Conservation (phyloP, 2,888 invertebrate genomes). For the Iphiclides podalirius region DNA sequence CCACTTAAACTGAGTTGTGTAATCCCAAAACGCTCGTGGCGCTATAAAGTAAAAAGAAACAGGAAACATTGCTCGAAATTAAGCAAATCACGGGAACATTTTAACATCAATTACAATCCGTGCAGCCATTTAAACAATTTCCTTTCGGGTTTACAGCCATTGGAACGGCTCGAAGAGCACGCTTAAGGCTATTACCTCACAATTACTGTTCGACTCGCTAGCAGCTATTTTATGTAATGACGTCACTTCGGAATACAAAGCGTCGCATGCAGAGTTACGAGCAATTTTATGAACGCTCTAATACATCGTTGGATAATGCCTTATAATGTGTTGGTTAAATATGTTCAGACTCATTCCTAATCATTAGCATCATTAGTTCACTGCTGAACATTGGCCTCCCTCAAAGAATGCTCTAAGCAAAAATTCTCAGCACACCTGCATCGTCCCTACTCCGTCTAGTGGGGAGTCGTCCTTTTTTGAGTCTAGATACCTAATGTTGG, state of each 20-base stretch:
- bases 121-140: slow-evolving; percentile 22
- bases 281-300: background rate
- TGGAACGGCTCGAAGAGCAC: slow-evolving; percentile 11
- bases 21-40: background rate
- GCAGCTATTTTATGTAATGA: slow-evolving; percentile 23
- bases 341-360: too few relatives aligned
- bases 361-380: too few relatives aligned
- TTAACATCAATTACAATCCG: slow-evolving; percentile 15
- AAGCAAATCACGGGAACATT: slow-evolving; percentile 13
- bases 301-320: background rate
- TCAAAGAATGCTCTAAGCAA: too few relatives aligned
- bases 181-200: slow-evolving; percentile 19
- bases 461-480: too few relatives aligned
- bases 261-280: slow-evolving; percentile 20
- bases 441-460: too few relatives aligned
- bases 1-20: too few relatives aligned
- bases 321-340: too few relatives aligned
- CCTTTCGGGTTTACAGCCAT: slow-evolving; percentile 16
- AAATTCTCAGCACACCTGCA: too few relatives aligned
- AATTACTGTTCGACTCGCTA: slow-evolving; percentile 15
- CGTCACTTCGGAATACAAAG: slow-evolving; percentile 16
- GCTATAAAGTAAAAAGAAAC: background rate
- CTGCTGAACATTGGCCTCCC: too few relatives aligned
- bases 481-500: too few relatives aligned
- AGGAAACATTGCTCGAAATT: background rate